Percentiles rank a stretch among this genome's conserved stretches.
These are phyloP conservation scores for Caradrina kadenii DNA, from an alignment of 2,888 invertebrate species.

Conservation along the genomic window DNA sequence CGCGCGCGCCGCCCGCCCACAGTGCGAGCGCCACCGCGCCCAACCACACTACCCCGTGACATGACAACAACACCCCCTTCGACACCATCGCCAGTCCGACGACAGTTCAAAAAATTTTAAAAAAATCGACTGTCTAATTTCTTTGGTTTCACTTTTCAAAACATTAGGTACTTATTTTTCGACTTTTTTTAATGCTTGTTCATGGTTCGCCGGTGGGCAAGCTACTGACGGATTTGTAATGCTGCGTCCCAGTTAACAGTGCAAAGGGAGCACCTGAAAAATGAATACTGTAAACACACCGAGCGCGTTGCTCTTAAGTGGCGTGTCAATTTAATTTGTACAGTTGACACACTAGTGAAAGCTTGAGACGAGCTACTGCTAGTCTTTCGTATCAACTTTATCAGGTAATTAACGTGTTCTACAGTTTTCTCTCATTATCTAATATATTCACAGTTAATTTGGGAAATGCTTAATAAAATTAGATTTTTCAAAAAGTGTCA, in stretches of 20 bases:
- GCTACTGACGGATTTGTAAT: slow-evolving; percentile 78
- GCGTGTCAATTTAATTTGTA: slow-evolving; percentile 85
- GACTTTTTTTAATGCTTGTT: slow-evolving; percentile 64
- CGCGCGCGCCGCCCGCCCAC: slow-evolving; percentile 81
- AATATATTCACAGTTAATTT: neutral
- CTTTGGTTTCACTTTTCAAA: slow-evolving; percentile 56
- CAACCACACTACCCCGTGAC: slow-evolving; percentile 79
- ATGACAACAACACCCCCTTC: slow-evolving; percentile 75
- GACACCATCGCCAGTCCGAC: slow-evolving; percentile 72
- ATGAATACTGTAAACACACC: slow-evolving; percentile 84
- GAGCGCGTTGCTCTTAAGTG: slow-evolving; percentile 75
- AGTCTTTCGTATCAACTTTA: slow-evolving; percentile 47
- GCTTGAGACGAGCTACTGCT: slow-evolving; percentile 50
- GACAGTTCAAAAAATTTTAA: slow-evolving; percentile 24
- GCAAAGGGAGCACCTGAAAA: slow-evolving; percentile 79
- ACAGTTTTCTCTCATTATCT: slow-evolving; percentile 13
- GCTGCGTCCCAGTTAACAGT: slow-evolving; percentile 81
- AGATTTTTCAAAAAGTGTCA: neutral
- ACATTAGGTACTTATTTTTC: slow-evolving; percentile 30
- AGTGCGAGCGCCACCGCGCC: slow-evolving; percentile 76
- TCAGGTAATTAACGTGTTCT: slow-evolving; percentile 36
- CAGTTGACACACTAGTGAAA: slow-evolving; percentile 73
- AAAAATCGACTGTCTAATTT: slow-evolving; percentile 3
- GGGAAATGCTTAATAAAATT: neutral
- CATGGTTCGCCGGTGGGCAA: slow-evolving; percentile 72